Evolutionary conservation across 2,888 invertebrate genomes (phyloP).

Genomic region (Scaptomyza polygonia): DNA sequence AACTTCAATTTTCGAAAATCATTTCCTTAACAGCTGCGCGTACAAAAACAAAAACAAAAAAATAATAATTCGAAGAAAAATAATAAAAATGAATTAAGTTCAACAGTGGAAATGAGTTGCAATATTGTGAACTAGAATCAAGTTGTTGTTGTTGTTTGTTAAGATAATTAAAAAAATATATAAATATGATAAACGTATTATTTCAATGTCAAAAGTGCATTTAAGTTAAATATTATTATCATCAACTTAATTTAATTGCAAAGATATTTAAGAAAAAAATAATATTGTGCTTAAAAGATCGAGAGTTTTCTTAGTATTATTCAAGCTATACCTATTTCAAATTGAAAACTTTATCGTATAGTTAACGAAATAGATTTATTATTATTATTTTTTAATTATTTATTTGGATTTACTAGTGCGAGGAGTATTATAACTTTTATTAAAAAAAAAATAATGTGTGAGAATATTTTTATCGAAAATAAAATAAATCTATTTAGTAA

Average conservation of each 20-base stretch:
- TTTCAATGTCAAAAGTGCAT: slow-evolving; percentile 43
- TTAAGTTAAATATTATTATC: slow-evolving; percentile 30
- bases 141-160: slow-evolving; percentile 2
- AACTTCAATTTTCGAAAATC: slow-evolving; percentile 83
- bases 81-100: slow-evolving; percentile 70
- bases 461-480: too few relatives aligned
- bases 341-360: too few relatives aligned
- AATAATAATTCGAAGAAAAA: slow-evolving; percentile 26
- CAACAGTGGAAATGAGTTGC: slow-evolving; percentile 60
- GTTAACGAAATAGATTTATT: too few relatives aligned
- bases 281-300: neutral
- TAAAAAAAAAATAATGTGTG: too few relatives aligned
- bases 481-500: too few relatives aligned
- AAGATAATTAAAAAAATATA: slow-evolving; percentile 28
- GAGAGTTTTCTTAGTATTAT: neutral
- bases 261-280: neutral
- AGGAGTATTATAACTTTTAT: too few relatives aligned
- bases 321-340: neutral
- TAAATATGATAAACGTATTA: slow-evolving; percentile 5
- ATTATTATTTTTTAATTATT: too few relatives aligned
- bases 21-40: slow-evolving; percentile 83
- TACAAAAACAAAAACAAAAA: slow-evolving; percentile 24
- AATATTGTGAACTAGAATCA: slow-evolving; percentile 27
- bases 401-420: too few relatives aligned
- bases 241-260: slow-evolving; percentile 40